Conservation (phyloP, 2,888 invertebrate species). For the Geotrupes spiniger region DNA sequence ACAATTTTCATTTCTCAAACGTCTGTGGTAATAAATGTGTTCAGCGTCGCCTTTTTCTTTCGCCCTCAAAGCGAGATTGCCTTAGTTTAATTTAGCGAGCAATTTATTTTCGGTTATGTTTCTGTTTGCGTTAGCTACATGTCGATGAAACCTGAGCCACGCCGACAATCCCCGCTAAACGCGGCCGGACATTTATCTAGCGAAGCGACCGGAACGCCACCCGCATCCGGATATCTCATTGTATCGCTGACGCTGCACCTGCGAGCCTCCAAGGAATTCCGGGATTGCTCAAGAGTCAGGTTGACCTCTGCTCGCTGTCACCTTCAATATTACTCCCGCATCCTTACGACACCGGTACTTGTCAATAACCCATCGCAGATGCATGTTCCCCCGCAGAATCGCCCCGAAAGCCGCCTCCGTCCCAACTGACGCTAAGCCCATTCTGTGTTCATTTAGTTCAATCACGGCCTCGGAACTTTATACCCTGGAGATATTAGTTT, state of each 20-base stretch:
- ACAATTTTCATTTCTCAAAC: no score
- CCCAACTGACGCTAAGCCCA: slow-evolving; percentile 43
- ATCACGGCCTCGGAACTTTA: slow-evolving; percentile 46
- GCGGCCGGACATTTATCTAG: no score
- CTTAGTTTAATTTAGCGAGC: no score
- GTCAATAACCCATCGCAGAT: slow-evolving; percentile 14
- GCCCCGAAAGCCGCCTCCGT: slow-evolving; percentile 27
- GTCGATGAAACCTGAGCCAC: no score
- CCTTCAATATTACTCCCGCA: slow-evolving; percentile 38
- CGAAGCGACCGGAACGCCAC: no score
- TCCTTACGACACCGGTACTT: slow-evolving; percentile 31
- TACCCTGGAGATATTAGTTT: slow-evolving; percentile 47
- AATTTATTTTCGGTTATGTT: no score
- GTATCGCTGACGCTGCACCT: slow-evolving; percentile 1
- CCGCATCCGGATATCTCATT: not conserved
- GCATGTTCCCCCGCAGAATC: slow-evolving; percentile 18
- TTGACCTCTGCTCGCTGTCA: slow-evolving; percentile 43
- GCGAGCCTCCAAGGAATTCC: slow-evolving; percentile 24
- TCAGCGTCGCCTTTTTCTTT: no score
- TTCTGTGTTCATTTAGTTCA: slow-evolving; percentile 50
- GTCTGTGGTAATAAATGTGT: no score
- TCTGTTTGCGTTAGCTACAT: no score
- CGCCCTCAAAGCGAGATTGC: no score
- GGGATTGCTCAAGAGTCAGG: slow-evolving; percentile 37
- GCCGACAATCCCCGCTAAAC: no score